phyloP scores from a whole-genome alignment of 2,888 invertebrate species.

The Agonum fuliginosum region DNA sequence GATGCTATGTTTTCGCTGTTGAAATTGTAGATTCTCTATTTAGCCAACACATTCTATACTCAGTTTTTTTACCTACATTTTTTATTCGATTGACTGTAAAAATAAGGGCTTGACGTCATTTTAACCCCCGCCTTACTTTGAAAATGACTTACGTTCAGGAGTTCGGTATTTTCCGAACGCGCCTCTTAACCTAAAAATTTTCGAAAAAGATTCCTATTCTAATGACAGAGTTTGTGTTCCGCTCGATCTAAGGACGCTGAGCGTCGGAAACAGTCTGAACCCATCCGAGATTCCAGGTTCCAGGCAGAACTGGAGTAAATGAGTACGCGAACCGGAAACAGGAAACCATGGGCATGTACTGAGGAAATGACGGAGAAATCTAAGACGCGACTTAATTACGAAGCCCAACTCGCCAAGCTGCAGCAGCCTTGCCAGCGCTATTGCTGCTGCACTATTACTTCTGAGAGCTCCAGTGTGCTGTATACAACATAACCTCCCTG shows the following conservation, averaged over 20 bases:
- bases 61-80: too few species aligned
- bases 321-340: constrained; percentile 22
- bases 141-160: too few species aligned
- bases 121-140: too few species aligned
- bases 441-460: background rate
- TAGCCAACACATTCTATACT: too few species aligned
- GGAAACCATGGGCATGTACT: constrained; percentile 52
- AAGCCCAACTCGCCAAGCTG: constrained; percentile 8
- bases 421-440: background rate
- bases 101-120: too few species aligned
- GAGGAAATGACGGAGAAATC: constrained; percentile 57
- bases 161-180: too few species aligned
- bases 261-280: constrained; percentile 10
- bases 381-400: constrained; percentile 57
- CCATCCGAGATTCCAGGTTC: background rate
- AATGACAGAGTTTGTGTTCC: constrained; percentile 25
- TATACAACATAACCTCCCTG: constrained; percentile 10
- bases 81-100: too few species aligned
- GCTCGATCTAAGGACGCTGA: constrained; percentile 14
- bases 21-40: too few species aligned
- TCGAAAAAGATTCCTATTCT: too few species aligned
- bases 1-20: too few species aligned
- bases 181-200: too few species aligned
- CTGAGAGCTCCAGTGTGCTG: background rate
- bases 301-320: background rate